Base-by-base conservation (phyloP, 2,113 vertebrate species). In the Rhabdomys dilectus region DNA sequence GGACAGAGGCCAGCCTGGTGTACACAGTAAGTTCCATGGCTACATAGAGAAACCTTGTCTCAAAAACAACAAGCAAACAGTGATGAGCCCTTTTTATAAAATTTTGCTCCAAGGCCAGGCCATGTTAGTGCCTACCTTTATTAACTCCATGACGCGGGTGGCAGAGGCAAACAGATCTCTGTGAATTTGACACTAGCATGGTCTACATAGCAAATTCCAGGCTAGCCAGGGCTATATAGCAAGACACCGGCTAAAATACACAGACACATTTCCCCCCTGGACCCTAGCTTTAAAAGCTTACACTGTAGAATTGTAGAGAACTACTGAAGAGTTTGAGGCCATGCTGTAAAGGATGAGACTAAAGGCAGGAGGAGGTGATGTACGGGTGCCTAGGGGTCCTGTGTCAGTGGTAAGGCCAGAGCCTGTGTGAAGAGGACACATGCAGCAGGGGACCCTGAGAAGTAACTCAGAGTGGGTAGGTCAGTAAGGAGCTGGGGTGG, bases 241-340 rank as follows among this genome's bases (percentile, higher is more conserved):
- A 24, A 82, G n/a, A n/a, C 7, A 34, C 15, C 66, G 39, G 42
- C 82, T 34, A 56, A 70, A 36, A 72, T 19, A 72, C 68, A 72
- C 68, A n/a, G 34, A 19, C 70, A 72, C 70, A 72, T 62, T 26
- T 7, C 12, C 64, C 31, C 31, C 66, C 45, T 89, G 36, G 56
- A 88, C 68, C 29, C 29, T 62, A 56, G 5, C 8, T 94, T 93
- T 62, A 78, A 95, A 96, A 93, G 51, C 34, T 94, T 29, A 45
- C 13, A 84, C 62, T 62, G 73, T 64, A 77, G 42, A 62, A 62
- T 84, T 62, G 73, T n/a, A 48, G 58, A 48, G 72, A 76, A 62
- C 26, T 76, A 0, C 45, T 62, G 26, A 60, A 62, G 39, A 45
- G 72, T 77, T 95, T 81, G 58, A 42, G 56, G 24, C n/a, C 51